Percentiles rank a stretch among this genome's conserved stretches.
phyloP scores from a whole-genome alignment of 2,888 invertebrate genomes.

The Antheraea assamensis region DNA sequence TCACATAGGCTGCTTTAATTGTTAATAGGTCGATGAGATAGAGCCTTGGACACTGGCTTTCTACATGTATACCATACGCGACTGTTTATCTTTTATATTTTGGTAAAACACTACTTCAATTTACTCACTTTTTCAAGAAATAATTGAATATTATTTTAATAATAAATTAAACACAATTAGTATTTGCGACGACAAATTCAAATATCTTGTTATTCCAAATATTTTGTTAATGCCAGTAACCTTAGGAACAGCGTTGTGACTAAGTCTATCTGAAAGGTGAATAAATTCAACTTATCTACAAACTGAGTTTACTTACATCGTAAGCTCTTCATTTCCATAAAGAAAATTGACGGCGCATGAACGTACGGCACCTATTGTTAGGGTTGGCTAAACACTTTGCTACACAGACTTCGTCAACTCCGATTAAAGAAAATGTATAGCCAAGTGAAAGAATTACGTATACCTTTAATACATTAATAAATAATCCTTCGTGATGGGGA shows the following conservation, averaged over 20 bases:
- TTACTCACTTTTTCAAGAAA: not conserved
- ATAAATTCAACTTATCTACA: constrained; percentile 33
- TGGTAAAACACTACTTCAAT: not conserved
- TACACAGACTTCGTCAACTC: constrained; percentile 5
- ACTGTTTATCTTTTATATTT: not conserved
- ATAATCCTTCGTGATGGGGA: too few species aligned
- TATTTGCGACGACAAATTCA: not conserved
- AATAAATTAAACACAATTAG: not conserved
- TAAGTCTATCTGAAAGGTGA: constrained; percentile 29
- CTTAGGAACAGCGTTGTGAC: not conserved
- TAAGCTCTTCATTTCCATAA: constrained; percentile 53
- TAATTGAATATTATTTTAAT: not conserved
- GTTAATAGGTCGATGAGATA: not conserved
- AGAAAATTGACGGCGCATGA: constrained; percentile 59
- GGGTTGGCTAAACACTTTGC: constrained; percentile 22
- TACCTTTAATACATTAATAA: too few species aligned
- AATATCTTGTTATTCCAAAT: not conserved
- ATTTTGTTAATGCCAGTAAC: not conserved
- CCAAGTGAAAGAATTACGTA: not conserved
- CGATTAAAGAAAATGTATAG: not conserved
- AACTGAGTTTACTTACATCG: constrained; percentile 43
- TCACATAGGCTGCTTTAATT: too few species aligned
- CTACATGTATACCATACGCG: too few species aligned
- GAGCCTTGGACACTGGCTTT: not conserved
- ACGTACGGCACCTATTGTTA: constrained; percentile 36